Evolutionary conservation across 92 coral and sea anemone genomes (phyloP).

Genomic region (Diadumene lineata): DNA sequence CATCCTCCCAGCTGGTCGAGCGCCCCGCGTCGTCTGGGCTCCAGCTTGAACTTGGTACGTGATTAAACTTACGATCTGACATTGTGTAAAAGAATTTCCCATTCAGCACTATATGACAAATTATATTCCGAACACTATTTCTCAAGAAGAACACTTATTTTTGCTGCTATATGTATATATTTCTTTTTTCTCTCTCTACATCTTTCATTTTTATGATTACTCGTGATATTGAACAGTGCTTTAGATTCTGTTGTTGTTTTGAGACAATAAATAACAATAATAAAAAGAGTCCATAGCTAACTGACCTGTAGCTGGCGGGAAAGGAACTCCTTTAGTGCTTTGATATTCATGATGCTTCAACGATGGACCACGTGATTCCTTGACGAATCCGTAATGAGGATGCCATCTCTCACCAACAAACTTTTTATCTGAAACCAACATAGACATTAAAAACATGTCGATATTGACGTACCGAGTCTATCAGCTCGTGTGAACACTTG

Average conservation of each 20-base stretch:
- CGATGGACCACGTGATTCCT: constrained; percentile 27
- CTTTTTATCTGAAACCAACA: constrained; percentile 62
- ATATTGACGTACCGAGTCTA: too few relatives aligned
- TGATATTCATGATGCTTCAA: constrained; percentile 88
- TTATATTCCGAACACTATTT: too few relatives aligned
- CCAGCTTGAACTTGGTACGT: constrained; percentile 77
- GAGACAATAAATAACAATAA: too few relatives aligned
- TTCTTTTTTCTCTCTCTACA: too few relatives aligned
- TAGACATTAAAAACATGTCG: neutral
- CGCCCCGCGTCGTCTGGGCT: constrained; percentile 69
- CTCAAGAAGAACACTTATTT: too few relatives aligned
- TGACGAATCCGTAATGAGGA: constrained; percentile 62
- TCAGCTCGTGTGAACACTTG: too few relatives aligned
- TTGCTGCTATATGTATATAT: too few relatives aligned
- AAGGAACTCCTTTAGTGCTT: constrained; percentile 82
- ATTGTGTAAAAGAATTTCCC: neutral
- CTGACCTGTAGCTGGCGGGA: constrained; percentile 91
- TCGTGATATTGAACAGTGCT: too few relatives aligned
- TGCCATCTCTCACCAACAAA: constrained; percentile 59
- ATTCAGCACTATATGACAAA: too few relatives aligned
- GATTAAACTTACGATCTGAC: constrained; percentile 84
- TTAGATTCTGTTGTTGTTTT: too few relatives aligned
- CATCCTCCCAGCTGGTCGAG: constrained; percentile 87
- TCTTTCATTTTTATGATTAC: too few relatives aligned
- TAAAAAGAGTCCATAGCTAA: too few relatives aligned